Base-by-base conservation (phyloP, 1,140 invertebrate genomes). In the Ostrea denselamellosa region DNA sequence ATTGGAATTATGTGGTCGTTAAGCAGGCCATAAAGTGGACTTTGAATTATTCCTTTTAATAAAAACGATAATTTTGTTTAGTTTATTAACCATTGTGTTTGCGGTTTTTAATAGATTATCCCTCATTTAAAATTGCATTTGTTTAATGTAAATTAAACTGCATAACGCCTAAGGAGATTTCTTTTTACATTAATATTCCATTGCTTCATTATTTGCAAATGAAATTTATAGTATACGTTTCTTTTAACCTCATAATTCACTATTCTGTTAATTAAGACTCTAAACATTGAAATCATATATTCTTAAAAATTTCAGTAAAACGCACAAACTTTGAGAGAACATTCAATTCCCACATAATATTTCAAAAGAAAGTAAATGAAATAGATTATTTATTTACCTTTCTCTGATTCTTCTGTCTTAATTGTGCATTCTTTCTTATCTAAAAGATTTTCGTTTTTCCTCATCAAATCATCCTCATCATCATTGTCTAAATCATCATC, bases 401-500 rank as follows among this genome's bases (percentile, higher is more conserved):
- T 77, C 28, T 22, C 9, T 3, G 25, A 14, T 17, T 77, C 68
- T 28, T 77, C 68, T 28, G 14, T 77, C 14, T 77, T 77, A 34
- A 28, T 77, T 25, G 25, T 77, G 10, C 8, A 34, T 77, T 77
- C 68, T 25, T 77, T 77, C 28, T 77, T 77, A 25, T 77, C 68
- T 8, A 28, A 22, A 34, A 77, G 22, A 77, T 34, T 28, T 9
- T 77, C 68, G 8, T 77, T 77, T 28, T 77, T 77, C 25, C 68
- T 25, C 68, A 77, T 28, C 68, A 77, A 77, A 85, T 90, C 88
- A 8, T 88, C 86, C 2, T 89, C 91, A 4, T 83, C 89, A 8
- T 90, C 89, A 58, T 87, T 88, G 83, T 92, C 91, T 54, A 85
- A 89, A 56, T 91, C 90, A 17, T 88, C 90, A 34, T 88, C 90